Evolutionary conservation across 2,888 invertebrate genomes (phyloP), one percentile per base, ranked within the genome.

Genomic region (Aradus depressus): DNA sequence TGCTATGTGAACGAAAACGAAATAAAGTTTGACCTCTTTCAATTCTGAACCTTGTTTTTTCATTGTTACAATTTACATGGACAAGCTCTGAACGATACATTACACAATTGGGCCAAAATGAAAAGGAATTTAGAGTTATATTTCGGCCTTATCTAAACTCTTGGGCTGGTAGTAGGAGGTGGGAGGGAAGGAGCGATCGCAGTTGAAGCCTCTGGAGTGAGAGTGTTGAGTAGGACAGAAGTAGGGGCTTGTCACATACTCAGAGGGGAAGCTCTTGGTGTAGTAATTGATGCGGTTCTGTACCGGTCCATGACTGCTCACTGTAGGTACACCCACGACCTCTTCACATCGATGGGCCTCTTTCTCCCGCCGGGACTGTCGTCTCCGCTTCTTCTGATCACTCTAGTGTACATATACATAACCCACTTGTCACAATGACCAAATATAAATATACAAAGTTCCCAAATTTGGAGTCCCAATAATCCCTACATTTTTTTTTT

Each of bases 71-170:
- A n/a, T n/a, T n/a, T n/a, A n/a, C n/a, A n/a, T n/a, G n/a, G n/a
- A n/a, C n/a, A n/a, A n/a, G n/a, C n/a, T n/a, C n/a, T n/a, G n/a
- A n/a, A n/a, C n/a, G n/a, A n/a, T n/a, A n/a, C n/a, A n/a, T n/a
- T n/a, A n/a, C n/a, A n/a, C n/a, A n/a, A n/a, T n/a, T n/a, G n/a
- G n/a, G n/a, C n/a, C n/a, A n/a, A n/a, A n/a, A n/a, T n/a, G n/a
- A n/a, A n/a, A n/a, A n/a, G n/a, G n/a, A n/a, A n/a, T n/a, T n/a
- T n/a, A n/a, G n/a, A n/a, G n/a, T n/a, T 47, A 47, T 34, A 60
- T 60, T 48, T 60, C 60, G 22, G 60, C 60, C 44, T 58, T 59
- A 50, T 60, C 60, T 38, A 60, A 54, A 50, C 59, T 60, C 48
- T 60, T 55, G n/a, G 60, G 60, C 50, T 60, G 59, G 45, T 60